A percentile compares a stretch with the other conserved stretches of the same genome.
These are phyloP conservation scores for Pogoniulus pusillus DNA, from an alignment of 2,797 vertebrate genomes.

Conservation along the genomic window DNA sequence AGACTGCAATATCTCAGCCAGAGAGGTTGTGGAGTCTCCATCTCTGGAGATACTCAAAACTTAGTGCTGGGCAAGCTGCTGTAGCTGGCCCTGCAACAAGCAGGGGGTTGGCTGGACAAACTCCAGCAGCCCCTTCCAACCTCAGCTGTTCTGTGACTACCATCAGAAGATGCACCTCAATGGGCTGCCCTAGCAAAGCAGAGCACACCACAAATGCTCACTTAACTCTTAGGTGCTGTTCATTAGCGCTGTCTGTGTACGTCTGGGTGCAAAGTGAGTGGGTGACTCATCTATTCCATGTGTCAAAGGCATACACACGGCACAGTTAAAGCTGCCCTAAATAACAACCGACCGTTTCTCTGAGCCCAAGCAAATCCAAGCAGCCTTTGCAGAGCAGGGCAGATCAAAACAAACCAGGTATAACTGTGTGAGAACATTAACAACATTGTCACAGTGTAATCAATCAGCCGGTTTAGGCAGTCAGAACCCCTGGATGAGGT, in stretches of 20 bases:
- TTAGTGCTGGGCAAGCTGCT: background rate
- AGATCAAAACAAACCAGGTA: background rate
- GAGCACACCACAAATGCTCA: background rate
- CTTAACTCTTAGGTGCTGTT: background rate
- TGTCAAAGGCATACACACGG: background rate
- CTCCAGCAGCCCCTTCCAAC: background rate
- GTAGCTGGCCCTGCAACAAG: fast-evolving
- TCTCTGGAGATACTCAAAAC: background rate
- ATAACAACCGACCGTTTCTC: background rate
- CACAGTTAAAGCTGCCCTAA: background rate
- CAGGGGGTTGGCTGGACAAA: fast-evolving
- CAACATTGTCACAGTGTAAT: background rate
- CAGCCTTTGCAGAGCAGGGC: background rate
- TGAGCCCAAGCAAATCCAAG: background rate
- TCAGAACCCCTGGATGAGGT: background rate
- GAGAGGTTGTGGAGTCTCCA: background rate
- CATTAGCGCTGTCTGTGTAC: fast-evolving
- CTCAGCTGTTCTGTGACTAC: fast-evolving
- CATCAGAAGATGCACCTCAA: background rate
- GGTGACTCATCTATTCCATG: background rate
- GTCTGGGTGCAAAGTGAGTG: fast-evolving
- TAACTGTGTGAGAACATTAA: background rate
- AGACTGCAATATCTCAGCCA: background rate
- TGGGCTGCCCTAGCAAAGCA: background rate
- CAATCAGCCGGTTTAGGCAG: background rate